A percentile compares a stretch with the other conserved stretches of the same genome.
These are phyloP conservation scores for Therioaphis trifolii DNA, from an alignment of 2,888 invertebrate species.

Conservation along the genomic window DNA sequence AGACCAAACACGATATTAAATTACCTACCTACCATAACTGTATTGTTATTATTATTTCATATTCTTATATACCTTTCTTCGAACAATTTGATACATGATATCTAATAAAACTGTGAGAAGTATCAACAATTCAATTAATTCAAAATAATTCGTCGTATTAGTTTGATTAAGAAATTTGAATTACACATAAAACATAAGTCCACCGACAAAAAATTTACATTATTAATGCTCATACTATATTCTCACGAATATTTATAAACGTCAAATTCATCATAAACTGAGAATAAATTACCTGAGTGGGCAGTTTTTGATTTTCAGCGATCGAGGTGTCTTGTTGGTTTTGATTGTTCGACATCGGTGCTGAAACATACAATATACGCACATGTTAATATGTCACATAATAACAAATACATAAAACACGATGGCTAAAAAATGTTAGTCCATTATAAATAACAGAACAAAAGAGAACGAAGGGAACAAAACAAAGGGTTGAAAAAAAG, in stretches of 20 bases:
- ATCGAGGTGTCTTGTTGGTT: conserved; percentile 39
- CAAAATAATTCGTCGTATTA: background rate
- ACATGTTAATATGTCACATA: conserved; percentile 14
- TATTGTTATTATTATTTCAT: background rate
- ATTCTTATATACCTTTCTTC: background rate
- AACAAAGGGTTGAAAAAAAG: conserved; percentile 26
- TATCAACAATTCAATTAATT: background rate
- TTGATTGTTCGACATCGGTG: conserved; percentile 62
- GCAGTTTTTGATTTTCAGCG: conserved; percentile 52
- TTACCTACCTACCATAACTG: conserved; percentile 32
- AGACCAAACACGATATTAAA: conserved; percentile 30
- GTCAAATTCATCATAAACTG: background rate
- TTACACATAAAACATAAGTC: background rate
- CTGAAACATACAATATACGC: conserved; percentile 37
- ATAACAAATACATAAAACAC: background rate
- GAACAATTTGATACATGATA: conserved; percentile 7
- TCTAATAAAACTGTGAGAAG: background rate
- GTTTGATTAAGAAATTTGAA: background rate
- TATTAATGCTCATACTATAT: background rate
- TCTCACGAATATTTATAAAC: background rate
- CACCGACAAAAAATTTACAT: background rate
- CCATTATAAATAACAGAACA: background rate
- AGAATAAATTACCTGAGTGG: conserved; percentile 44
- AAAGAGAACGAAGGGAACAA: background rate
- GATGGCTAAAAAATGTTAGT: background rate